These are phyloP conservation scores for Myotis daubentonii DNA, from an alignment of 2,797 vertebrate genomes.

Conservation along the genomic window DNA sequence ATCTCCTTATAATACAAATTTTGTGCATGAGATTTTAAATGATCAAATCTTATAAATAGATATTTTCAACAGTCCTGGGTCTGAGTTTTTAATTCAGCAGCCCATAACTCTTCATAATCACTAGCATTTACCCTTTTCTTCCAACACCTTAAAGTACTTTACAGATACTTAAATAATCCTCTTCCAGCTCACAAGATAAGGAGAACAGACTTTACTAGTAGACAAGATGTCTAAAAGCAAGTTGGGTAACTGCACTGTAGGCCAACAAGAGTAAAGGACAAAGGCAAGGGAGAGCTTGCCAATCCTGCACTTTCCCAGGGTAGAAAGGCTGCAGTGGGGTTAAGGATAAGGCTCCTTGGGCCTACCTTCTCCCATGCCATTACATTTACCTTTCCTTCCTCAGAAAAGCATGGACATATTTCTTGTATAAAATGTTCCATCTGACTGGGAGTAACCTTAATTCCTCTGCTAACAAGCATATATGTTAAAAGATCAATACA, in stretches of 20 bases:
- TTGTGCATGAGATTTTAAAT: background rate
- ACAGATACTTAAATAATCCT: background rate
- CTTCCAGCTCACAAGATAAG: background rate
- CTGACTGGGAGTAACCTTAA: no score
- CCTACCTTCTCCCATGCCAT: no score
- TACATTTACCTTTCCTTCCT: no score
- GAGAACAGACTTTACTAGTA: background rate
- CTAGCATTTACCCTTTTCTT: constrained; percentile 2
- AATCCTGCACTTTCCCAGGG: no score
- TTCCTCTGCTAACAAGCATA: no score
- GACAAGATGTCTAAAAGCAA: background rate
- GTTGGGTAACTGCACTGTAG: background rate
- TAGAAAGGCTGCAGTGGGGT: no score
- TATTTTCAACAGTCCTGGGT: constrained; percentile 17
- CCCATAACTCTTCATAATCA: background rate
- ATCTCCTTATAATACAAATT: background rate
- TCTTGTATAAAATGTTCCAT: no score
- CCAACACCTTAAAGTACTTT: background rate
- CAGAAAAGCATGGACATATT: no score
- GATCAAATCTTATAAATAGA: background rate
- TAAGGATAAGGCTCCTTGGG: no score
- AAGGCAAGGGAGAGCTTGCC: no score
- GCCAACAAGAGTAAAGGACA: background rate
- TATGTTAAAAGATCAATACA: no score
- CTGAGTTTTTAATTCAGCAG: background rate